Base-by-base conservation (phyloP, 2,113 vertebrate species). In the Lepus timidus region DNA sequence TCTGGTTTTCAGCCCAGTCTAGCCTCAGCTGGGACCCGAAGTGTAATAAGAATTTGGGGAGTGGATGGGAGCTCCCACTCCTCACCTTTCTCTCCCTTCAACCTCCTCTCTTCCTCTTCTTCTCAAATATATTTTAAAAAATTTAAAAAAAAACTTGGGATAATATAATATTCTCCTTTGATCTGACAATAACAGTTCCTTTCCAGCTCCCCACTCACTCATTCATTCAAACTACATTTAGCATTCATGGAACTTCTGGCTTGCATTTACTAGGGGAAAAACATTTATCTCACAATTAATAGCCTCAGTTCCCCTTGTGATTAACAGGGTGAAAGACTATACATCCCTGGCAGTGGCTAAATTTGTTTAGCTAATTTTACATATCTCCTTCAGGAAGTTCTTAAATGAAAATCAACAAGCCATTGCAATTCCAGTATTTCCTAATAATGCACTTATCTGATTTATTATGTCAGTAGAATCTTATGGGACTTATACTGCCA, bases 401-500 rank as follows among this genome's bases (percentile, higher is more conserved):
- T 97, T 96, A 97, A 98, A 95, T 85, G 81, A 98, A 98, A 97
- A 94, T n/a, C 85, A 97, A 80, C 51, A 88, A 96, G 92, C 4
- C 3, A 91, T 29, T 93, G 55, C 33, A 89, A 96, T 84, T 81
- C 10, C 55, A 86, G 19, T 89, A 88, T 88, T 96, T 94, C 10
- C 27, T 86, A 97, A 92, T 65, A 82, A 92, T 95, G 4, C n/a
- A n/a, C n/a, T n/a, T n/a, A n/a, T 44, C 84, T 98, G 96, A 98
- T 95, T 98, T 98, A 98, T 71, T 70, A 62, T 92, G 82, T 73
- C 85, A 97, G 87, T 97, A 98, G 93, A 97, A 97, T 83, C 91
- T 92, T 85, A 29, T 74, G 88, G 90, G 94, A 97, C 97, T 98
- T 97, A 93, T 95, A 87, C 31, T 95, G 68, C 75, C 27, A 86